Percentiles rank a stretch among this genome's conserved stretches.
Conservation (phyloP, 2,888 invertebrate species). For the Lasioglossum calceatum region DNA sequence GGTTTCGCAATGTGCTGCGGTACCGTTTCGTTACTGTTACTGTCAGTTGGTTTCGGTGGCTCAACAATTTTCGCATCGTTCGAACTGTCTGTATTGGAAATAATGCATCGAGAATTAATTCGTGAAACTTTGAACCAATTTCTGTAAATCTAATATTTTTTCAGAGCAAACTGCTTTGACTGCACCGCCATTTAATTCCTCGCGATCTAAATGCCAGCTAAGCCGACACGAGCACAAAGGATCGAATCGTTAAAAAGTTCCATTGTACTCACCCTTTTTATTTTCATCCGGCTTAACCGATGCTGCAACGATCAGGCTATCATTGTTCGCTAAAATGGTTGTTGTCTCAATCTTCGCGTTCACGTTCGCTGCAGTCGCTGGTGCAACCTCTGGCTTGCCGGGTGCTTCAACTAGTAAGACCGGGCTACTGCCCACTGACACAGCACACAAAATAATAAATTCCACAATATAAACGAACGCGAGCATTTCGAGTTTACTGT, state of each 20-base stretch:
- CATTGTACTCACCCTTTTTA: constrained; percentile 28
- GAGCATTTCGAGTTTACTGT: not conserved
- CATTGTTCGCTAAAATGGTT: not conserved
- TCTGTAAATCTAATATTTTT: not conserved
- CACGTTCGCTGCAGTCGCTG: too few species aligned
- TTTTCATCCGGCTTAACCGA: not conserved
- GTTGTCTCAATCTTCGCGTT: not conserved
- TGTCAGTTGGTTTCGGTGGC: not conserved
- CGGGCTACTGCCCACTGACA: constrained; percentile 26
- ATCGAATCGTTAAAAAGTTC: constrained; percentile 12
- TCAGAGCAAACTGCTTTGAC: not conserved
- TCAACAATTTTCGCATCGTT: not conserved
- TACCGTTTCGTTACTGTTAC: not conserved
- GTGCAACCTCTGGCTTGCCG: not conserved
- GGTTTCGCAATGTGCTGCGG: not conserved
- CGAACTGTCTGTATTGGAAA: not conserved
- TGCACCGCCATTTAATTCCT: not conserved
- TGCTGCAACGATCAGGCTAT: not conserved
- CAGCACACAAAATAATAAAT: not conserved
- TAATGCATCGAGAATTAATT: not conserved
- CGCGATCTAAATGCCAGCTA: not conserved
- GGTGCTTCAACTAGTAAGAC: constrained; percentile 5
- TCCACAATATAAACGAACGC: not conserved
- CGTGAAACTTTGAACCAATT: not conserved
- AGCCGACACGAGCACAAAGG: constrained; percentile 8